A percentile compares a stretch with the other conserved stretches of the same genome.
These are phyloP conservation scores for Sturmia bella DNA, from an alignment of 2,888 invertebrate species.

Conservation along the genomic window DNA sequence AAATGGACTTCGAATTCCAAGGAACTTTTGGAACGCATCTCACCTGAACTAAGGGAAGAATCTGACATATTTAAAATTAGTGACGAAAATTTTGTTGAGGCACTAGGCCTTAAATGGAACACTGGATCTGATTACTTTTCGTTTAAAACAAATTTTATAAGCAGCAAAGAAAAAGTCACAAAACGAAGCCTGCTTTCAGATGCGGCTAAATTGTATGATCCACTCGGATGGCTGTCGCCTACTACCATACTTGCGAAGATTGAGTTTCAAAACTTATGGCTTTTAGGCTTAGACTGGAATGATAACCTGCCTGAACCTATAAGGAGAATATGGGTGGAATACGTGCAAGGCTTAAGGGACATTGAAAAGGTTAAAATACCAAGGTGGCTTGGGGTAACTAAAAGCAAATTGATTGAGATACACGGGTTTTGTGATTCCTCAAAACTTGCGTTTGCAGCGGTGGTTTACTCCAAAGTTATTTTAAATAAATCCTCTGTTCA, in stretches of 20 bases:
- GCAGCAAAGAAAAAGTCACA: constrained; percentile 10
- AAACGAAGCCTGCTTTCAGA: constrained; percentile 57
- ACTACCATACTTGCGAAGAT: constrained; percentile 55
- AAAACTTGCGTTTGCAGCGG: constrained; percentile 43
- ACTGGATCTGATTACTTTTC: constrained; percentile 47
- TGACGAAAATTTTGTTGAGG: constrained; percentile 44
- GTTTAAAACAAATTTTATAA: constrained; percentile 48
- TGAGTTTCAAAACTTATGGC: constrained; percentile 49
- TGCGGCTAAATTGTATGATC: constrained; percentile 50
- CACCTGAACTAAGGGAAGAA: constrained; percentile 43
- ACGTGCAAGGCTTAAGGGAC: constrained; percentile 25
- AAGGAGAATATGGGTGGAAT: constrained; percentile 32
- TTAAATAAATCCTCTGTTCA: background rate
- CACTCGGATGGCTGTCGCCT: constrained; percentile 54
- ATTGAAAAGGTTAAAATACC: constrained; percentile 48
- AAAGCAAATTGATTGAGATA: constrained; percentile 26
- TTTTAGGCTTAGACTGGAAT: constrained; percentile 47
- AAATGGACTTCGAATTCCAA: constrained; percentile 61
- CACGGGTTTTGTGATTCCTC: constrained; percentile 54
- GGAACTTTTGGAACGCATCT: constrained; percentile 15
- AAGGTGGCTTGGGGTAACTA: constrained; percentile 45
- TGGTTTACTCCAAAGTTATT: constrained; percentile 32
- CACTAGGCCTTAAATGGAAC: constrained; percentile 53
- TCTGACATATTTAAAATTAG: constrained; percentile 26
- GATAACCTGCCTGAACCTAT: constrained; percentile 23